Base-by-base conservation (phyloP, 1,140 invertebrate genomes). In the Helicoverpa zea region DNA sequence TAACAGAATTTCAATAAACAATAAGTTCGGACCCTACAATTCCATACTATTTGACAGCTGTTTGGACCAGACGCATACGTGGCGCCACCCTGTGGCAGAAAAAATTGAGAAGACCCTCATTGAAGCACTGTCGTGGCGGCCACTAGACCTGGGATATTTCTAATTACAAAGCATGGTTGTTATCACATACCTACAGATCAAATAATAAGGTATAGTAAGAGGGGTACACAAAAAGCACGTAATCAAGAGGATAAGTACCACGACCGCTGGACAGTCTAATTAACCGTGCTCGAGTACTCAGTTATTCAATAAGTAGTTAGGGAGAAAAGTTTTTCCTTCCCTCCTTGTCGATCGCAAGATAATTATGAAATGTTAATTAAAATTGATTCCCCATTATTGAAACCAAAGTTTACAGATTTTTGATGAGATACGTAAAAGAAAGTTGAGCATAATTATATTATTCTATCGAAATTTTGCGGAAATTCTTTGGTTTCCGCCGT, bases 341-440 rank as follows among this genome's bases (percentile, higher is more conserved):
- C 11, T 47, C n/a, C 7, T 58, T 18, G 56, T 58, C 56, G 56
- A 58, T 58, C 56, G 23, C 30, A 16, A 66, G 35, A 29, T 47
- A 47, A 66, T 66, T 66, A 66, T 43, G 49, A 54, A 58, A 14
- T 51, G 16, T 72, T 72, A 23, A 54, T 54, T 72, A 23, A 23
- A 12, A 72, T 72, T 54, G 49, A 54, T 52, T 54, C n/a, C n/a
- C 11, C 12, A 51, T 30, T n/a, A 10, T 72, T 54, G 5, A 29
- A 72, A 4, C 18, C 68, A 47, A 68, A 72, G 51, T 30, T 54
- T 23, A 30, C 13, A 14, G 49, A 9, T 12, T 29, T 72, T 30
- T 72, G 13, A 72, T 72, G 11, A 72, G 23, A n/a, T 14, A 54
- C 54, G 54, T 58, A 58, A 58, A 18, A 58, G 54, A 16, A 58